Evolutionary conservation across 2,888 invertebrate genomes (phyloP), one percentile per base, ranked within the genome.

Genomic region (Alentia gelatinosa): DNA sequence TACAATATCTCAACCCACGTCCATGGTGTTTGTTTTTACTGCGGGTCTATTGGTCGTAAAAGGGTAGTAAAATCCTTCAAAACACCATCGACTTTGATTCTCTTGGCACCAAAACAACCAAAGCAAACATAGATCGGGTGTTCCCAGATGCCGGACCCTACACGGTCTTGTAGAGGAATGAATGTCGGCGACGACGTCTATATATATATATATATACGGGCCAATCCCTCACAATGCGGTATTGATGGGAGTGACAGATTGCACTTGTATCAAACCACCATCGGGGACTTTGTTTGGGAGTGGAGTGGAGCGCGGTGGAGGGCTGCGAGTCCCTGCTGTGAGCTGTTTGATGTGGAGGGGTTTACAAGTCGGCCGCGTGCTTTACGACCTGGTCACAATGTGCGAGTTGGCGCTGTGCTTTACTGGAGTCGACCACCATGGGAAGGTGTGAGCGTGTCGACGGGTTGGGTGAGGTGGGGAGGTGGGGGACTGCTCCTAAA

Each of bases 21-120:
- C 30, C 15, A 35, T 5, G 23, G 79, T 79, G 79, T 79, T 79
- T 79, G 79, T 79, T 79, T 79, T 37, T 4, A 35, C 79, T 37
- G n/a, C 79, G 39, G 79, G 79, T 35, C 79, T 19, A 35, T 39
- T 79, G 39, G 35, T 39, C 79, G 26, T 79, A 79, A 79, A 79
- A 7, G 37, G 39, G 79, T 39, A 35, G 39, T 79, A 79, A 79
- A 79, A 35, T 12, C 23, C 35, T 79, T 37, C 79, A 79, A 35
- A 79, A 79, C 23, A 39, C 79, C 12, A 37, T 39, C 12, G 30
- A 68, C 63, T 68, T 68, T 68, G 68, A 68, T 68, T 68, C 68
- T 68, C 68, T 68, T 68, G 68, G 68, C 68, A 68, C 68, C 68
- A 68, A 68, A 68, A 68, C 68, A 30, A 12, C 30, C 68, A 26